A percentile compares a stretch with the other conserved stretches of the same genome.
Evolutionary conservation across 2,888 invertebrate species (phyloP).

Genomic region (Oxyteleia sp.): DNA sequence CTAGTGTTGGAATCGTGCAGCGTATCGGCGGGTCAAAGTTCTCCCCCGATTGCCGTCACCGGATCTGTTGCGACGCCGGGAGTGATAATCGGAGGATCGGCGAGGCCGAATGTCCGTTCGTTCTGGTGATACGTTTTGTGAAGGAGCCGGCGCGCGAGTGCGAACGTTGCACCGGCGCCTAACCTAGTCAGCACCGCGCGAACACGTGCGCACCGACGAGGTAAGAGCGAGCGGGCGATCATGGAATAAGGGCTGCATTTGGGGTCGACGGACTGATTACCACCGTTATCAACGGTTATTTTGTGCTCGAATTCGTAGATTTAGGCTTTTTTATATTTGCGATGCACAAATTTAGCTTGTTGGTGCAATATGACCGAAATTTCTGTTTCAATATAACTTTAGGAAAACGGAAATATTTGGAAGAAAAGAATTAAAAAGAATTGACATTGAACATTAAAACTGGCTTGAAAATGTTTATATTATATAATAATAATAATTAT

Average conservation of each 20-base stretch:
- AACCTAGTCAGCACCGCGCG: slow-evolving; percentile 51
- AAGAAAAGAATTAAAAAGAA: no score
- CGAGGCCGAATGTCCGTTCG: slow-evolving; percentile 18
- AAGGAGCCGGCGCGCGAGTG: slow-evolving; percentile 40
- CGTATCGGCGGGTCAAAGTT: slow-evolving; percentile 58
- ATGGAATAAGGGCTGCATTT: background rate
- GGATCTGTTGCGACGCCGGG: slow-evolving; percentile 29
- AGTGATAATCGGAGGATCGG: slow-evolving; percentile 30
- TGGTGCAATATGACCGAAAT: no score
- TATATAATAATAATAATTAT: no score
- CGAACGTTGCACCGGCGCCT: slow-evolving; percentile 47
- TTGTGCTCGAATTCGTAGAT: background rate
- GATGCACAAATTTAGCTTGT: background rate
- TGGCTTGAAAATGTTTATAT: no score
- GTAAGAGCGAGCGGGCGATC: slow-evolving; percentile 43
- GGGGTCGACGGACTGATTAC: no score
- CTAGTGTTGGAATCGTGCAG: slow-evolving; percentile 62
- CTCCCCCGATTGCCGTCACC: slow-evolving; percentile 22
- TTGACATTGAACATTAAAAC: no score
- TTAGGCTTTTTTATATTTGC: background rate
- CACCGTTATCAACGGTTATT: background rate
- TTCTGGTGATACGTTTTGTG: slow-evolving; percentile 51
- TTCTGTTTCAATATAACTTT: no score
- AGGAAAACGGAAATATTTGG: no score
- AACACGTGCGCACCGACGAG: slow-evolving; percentile 61